Base-by-base conservation (phyloP, 2,113 vertebrate species). In the Caranx melampygus region DNA sequence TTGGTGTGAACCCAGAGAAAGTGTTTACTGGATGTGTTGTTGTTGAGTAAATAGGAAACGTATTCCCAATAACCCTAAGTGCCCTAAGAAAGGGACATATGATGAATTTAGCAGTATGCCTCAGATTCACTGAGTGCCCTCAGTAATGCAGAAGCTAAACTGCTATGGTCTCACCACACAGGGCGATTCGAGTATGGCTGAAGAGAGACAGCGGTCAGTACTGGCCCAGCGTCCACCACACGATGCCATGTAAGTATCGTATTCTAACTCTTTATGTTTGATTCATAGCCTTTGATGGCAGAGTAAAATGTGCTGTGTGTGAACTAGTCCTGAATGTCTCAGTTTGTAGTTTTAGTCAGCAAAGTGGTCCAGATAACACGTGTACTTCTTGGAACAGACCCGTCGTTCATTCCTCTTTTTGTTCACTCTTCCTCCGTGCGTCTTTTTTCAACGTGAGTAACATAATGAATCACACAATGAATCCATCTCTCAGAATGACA, bases 161-260 rank as follows among this genome's bases (percentile, higher is more conserved):
- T 0, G 2, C 66, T 14, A 4, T 79, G 59, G 4, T 81, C 69
- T 84, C 21, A 6, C 62, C 52, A 77, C n/a, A 20, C 85, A 99
- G 98, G 90, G 97, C 97, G 8, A 96, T 99, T 81, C 97, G 97
- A 49, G 95, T 99, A 40, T 99, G 98, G 98, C 84, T 99, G 91
- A 99, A 99, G 94, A 97, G 98, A 89, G 97, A 99, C 94, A 99
- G 96, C 14, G 98, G 98, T 40, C 98, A 99, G 75, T 99, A 97
- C 79, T 99, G 98, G 98, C 98, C 98, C 70, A 99, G 98, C 72
- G 94, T 99, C 89, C 97, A 96, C 88, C 97, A 99, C 84, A 90
- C 95, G 44, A 96, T 99, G 96, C 90, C 97, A 83, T 96, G 98
- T 99, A 95, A 97, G 95, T 87, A 5, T 44, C 58, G 2, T 16